These are phyloP conservation scores for Aselliscus stoliczkanus DNA, from an alignment of 2,797 vertebrate species.

Conservation along the genomic window DNA sequence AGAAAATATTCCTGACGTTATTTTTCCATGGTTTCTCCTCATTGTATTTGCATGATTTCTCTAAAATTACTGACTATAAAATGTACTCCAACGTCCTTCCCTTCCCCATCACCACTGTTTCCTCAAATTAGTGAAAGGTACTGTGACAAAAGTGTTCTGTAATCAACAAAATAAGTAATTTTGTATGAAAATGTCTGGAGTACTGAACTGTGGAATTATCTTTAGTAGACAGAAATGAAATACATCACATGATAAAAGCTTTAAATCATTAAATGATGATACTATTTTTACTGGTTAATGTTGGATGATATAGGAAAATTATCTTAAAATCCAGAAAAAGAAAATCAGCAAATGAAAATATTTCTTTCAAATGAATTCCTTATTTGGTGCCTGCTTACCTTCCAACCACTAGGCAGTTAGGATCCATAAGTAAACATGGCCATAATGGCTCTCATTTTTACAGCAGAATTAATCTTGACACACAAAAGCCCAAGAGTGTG, in stretches of 20 bases:
- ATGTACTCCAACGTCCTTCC: not conserved
- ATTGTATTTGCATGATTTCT: not conserved
- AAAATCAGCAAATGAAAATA: slow-evolving; percentile 15
- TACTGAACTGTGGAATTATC: not conserved
- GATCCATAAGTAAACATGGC: not conserved
- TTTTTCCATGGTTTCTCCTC: not conserved
- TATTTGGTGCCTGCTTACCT: not conserved
- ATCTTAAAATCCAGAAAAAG: not conserved
- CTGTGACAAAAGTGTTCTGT: not conserved
- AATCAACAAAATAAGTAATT: not conserved
- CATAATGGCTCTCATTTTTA: not conserved
- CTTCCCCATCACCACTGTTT: not conserved
- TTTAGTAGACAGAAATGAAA: not conserved
- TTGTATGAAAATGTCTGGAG: not conserved
- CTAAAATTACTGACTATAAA: not conserved
- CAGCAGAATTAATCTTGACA: not conserved
- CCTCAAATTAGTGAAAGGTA: not conserved
- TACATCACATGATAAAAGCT: not conserved
- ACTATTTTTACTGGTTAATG: not conserved
- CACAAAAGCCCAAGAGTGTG: not conserved
- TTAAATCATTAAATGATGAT: not conserved
- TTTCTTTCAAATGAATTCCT: not conserved
- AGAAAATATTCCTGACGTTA: not conserved
- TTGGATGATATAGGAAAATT: not conserved
- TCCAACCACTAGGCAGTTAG: not conserved